Evolutionary conservation across 1,140 invertebrate genomes (phyloP).

Genomic region (Anoplolepis gracilipes): DNA sequence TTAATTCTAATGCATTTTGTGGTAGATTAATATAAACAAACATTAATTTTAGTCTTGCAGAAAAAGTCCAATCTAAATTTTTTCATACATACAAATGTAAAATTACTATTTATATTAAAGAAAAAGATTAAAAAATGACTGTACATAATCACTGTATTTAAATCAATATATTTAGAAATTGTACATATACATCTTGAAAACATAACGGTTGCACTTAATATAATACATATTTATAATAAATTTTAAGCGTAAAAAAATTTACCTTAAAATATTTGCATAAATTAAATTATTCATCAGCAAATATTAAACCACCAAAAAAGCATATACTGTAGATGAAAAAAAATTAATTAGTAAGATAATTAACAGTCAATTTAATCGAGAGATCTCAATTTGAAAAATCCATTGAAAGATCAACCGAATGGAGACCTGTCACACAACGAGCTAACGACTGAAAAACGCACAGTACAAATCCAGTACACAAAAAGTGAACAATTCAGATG

Average conservation of each 20-base stretch:
- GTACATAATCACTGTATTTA: neutral
- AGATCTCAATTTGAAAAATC: neutral
- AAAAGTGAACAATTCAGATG: constrained; percentile 27
- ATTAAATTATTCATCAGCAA: no score
- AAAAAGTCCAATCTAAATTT: no score
- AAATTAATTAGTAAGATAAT: neutral
- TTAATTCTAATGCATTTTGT: neutral
- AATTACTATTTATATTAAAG: neutral
- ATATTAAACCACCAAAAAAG: neutral
- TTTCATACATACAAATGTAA: neutral
- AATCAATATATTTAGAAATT: neutral
- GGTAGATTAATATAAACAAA: neutral
- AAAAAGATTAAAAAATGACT: neutral
- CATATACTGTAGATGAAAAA: neutral
- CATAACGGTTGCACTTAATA: no score
- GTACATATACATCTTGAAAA: neutral
- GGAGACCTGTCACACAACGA: neutral
- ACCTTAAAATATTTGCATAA: no score
- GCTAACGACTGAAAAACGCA: neutral
- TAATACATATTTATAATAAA: neutral
- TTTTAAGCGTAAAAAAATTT: neutral
- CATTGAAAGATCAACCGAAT: neutral
- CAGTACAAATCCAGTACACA: neutral
- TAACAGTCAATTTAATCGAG: neutral
- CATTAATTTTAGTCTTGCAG: neutral